These are phyloP conservation scores for Pantherophis vulpinus DNA, from an alignment of 2,797 vertebrate genomes.

Conservation along the genomic window DNA sequence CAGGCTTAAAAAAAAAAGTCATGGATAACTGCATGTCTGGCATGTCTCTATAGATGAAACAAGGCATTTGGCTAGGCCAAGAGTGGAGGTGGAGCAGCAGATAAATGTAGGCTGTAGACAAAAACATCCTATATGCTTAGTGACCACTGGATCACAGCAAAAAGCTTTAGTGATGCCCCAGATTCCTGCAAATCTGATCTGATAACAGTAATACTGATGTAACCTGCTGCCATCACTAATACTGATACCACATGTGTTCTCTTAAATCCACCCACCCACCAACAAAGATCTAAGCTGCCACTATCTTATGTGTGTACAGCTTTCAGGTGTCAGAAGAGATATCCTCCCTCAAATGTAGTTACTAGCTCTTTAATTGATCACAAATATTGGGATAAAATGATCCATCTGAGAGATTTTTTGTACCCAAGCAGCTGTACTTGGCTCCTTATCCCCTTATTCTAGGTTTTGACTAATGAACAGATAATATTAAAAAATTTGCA, in stretches of 20 bases:
- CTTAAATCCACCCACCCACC: background rate
- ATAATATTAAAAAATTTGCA: background rate
- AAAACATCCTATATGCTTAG: background rate
- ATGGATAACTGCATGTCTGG: background rate
- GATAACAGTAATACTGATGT: background rate
- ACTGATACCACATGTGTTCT: background rate
- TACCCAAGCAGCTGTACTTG: background rate
- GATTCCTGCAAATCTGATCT: background rate
- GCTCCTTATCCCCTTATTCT: background rate
- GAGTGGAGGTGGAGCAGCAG: background rate
- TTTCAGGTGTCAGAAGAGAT: background rate
- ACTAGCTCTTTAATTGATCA: background rate
- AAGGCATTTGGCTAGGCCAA: background rate
- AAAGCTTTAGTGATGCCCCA: background rate
- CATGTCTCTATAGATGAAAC: background rate
- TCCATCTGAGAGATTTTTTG: background rate
- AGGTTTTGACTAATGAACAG: background rate
- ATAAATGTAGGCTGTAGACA: background rate
- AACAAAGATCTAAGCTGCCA: background rate
- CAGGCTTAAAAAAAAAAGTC: background rate
- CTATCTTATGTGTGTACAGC: background rate
- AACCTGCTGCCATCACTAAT: background rate
- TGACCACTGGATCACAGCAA: background rate
- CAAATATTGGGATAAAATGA: background rate
- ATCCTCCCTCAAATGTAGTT: background rate